Percentiles rank a stretch among this genome's conserved stretches.
Evolutionary conservation across 1,140 invertebrate genomes (phyloP).

Genomic region (Hormaphis cornu): DNA sequence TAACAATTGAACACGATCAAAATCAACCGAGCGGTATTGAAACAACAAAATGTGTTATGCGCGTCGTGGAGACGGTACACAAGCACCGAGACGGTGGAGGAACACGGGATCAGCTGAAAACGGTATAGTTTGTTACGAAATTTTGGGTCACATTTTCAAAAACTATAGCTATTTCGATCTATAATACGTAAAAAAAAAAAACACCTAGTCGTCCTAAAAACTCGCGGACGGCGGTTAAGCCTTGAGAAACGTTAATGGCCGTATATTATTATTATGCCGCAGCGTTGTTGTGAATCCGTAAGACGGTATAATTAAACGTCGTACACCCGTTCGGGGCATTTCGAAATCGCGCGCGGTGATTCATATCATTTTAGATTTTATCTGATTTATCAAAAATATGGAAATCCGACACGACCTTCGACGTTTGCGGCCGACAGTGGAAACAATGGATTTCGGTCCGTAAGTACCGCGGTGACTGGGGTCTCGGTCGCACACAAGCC

Average conservation of each 20-base stretch:
- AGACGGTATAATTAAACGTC: background rate
- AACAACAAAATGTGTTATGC: too few relatives aligned
- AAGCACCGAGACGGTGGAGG: too few relatives aligned
- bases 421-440: too few relatives aligned
- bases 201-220: slow-evolving; percentile 1
- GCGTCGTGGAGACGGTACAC: too few relatives aligned
- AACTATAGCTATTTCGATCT: too few relatives aligned
- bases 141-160: background rate
- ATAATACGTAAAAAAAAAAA: too few relatives aligned
- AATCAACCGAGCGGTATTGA: background rate
- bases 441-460: too few relatives aligned
- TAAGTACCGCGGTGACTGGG: too few relatives aligned
- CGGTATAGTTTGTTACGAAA: background rate
- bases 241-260: slow-evolving; percentile 16
- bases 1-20: background rate
- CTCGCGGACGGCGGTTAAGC: background rate
- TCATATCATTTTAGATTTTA: background rate
- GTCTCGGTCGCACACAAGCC: too few relatives aligned
- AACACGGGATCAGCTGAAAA: background rate
- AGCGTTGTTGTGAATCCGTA: background rate
- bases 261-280: background rate
- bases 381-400: background rate
- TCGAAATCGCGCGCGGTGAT: background rate
- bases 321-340: background rate
- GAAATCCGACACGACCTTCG: background rate